Conservation (phyloP, 2,113 vertebrate species). For the Orcinus orca region DNA sequence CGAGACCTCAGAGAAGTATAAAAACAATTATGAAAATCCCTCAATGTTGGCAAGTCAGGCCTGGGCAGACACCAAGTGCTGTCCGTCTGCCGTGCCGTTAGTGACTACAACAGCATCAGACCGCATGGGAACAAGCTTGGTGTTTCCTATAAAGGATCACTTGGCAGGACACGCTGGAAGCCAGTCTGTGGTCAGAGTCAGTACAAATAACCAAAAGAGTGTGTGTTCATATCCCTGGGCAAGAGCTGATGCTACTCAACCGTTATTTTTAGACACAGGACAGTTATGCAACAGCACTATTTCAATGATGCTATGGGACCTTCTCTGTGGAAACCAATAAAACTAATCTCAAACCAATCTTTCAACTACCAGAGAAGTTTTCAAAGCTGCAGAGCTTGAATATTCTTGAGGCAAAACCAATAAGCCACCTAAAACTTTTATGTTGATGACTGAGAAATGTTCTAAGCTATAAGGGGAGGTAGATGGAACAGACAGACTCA, state of each 20-base stretch:
- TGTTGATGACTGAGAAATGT: not conserved
- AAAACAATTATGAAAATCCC: not conserved
- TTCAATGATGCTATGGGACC: not conserved
- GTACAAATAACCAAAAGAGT: not conserved
- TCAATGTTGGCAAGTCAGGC: not conserved
- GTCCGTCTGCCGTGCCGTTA: not conserved
- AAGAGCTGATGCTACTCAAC: not conserved
- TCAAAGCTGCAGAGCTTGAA: not conserved
- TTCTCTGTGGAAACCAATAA: not conserved
- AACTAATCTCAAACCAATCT: not conserved
- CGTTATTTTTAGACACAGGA: slow-evolving; percentile 54
- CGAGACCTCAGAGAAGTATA: not conserved
- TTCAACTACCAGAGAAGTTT: not conserved
- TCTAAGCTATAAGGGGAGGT: not conserved
- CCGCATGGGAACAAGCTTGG: not conserved
- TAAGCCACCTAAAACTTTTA: not conserved
- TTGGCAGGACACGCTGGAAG: not conserved
- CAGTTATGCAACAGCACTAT: slow-evolving; percentile 57
- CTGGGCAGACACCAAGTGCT: not conserved
- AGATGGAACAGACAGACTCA: not conserved
- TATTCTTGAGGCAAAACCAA: slow-evolving; percentile 34
- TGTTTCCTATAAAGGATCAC: not conserved
- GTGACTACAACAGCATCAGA: not conserved
- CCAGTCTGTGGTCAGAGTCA: not conserved
- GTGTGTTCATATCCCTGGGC: not conserved